Evolutionary conservation across 2,113 vertebrate species (phyloP).

Genomic region (Mustela nigripes): DNA sequence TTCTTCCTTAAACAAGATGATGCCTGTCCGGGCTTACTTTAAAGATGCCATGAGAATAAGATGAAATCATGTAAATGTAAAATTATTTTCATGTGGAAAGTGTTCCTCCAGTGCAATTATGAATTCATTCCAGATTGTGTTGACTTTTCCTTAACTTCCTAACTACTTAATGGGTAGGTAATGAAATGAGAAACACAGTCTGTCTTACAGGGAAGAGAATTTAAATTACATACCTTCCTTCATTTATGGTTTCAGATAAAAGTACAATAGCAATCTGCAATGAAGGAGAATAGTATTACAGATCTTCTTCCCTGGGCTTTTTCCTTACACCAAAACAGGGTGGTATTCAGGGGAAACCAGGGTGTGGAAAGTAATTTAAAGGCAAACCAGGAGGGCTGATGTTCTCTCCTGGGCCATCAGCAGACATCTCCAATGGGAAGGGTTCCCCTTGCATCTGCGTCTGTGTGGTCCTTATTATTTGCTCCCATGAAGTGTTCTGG

Average conservation of each 20-base stretch:
- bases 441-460: neutral
- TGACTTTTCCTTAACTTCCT: conserved; percentile 68
- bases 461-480: conserved; percentile 13
- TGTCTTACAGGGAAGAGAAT: conserved; percentile 59
- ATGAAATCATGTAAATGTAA: neutral
- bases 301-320: neutral
- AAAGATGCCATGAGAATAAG: conserved; percentile 31
- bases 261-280: conserved; percentile 50
- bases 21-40: neutral
- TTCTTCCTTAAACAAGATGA: conserved; percentile 14
- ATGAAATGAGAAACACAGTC: conserved; percentile 63
- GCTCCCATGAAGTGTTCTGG: neutral
- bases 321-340: neutral
- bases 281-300: conserved; percentile 1
- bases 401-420: neutral
- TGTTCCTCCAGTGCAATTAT: conserved; percentile 61
- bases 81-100: conserved; percentile 40
- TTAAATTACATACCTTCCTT: conserved; percentile 66
- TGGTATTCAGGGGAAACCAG: neutral
- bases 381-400: neutral
- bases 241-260: conserved; percentile 65
- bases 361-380: neutral
- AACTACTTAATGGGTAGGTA: conserved; percentile 72
- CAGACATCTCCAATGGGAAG: neutral
- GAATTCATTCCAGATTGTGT: conserved; percentile 69